Evolutionary conservation across 1,140 invertebrate species (phyloP).

Genomic region (Macrotrachela quadricornifera): DNA sequence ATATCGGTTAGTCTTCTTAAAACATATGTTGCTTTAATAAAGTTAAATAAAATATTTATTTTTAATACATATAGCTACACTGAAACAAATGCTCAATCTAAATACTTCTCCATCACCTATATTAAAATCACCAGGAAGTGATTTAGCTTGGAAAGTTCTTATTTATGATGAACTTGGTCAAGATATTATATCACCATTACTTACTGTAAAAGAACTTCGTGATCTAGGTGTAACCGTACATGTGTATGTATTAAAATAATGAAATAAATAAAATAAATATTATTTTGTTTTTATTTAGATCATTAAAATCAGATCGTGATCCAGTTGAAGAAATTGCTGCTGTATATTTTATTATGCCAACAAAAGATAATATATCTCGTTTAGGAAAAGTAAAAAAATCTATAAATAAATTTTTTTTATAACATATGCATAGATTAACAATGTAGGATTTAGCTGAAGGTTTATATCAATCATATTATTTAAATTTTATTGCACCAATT

Average conservation of each 20-base stretch:
- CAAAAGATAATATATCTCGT: slow-evolving; percentile 77
- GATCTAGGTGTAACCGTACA: slow-evolving; percentile 89
- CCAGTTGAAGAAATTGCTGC: slow-evolving; percentile 90
- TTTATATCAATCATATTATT: slow-evolving; percentile 78
- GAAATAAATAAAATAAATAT: slow-evolving; percentile 7
- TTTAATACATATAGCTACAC: not conserved
- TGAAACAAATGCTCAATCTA: slow-evolving; percentile 8
- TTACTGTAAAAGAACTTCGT: slow-evolving; percentile 80
- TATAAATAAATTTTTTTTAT: not conserved
- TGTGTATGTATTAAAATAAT: slow-evolving; percentile 44
- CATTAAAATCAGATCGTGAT: slow-evolving; percentile 77
- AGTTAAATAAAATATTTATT: too few relatives aligned
- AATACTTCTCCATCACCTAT: not conserved
- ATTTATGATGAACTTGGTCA: slow-evolving; percentile 86
- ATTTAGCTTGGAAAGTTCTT: slow-evolving; percentile 37
- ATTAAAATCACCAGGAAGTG: not conserved
- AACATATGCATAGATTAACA: not conserved
- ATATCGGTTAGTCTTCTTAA: too few relatives aligned
- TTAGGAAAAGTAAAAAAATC: slow-evolving; percentile 53
- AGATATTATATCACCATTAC: slow-evolving; percentile 87
- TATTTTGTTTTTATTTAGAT: slow-evolving; percentile 10
- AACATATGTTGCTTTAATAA: too few relatives aligned
- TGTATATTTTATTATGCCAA: slow-evolving; percentile 92
- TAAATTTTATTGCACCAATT: slow-evolving; percentile 94
- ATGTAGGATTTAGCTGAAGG: slow-evolving; percentile 52